Evolutionary conservation across 2,113 vertebrate genomes (phyloP).

Genomic region (Crypturellus undulatus): DNA sequence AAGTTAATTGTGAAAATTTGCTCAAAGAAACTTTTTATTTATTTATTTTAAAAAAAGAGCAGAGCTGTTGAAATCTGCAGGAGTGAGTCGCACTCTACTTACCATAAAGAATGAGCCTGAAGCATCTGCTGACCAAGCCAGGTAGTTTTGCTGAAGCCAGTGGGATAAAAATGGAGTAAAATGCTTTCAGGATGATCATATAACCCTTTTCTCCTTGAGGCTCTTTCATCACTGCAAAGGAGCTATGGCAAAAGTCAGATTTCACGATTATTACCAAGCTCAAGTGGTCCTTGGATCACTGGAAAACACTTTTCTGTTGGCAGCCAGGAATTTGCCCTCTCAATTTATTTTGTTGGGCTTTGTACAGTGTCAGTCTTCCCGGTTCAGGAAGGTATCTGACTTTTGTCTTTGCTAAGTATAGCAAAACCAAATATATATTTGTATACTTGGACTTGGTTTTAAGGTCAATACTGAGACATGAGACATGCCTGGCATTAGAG

Average conservation of each 20-base stretch:
- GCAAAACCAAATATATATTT: neutral
- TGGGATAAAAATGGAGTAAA: neutral
- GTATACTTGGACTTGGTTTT: neutral
- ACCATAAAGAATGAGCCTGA: neutral
- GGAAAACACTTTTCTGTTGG: neutral
- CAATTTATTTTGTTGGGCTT: neutral
- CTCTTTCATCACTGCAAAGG: neutral
- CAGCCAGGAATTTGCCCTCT: neutral
- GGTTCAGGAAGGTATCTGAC: neutral
- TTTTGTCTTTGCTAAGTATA: neutral
- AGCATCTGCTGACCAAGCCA: neutral
- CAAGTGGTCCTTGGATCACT: neutral
- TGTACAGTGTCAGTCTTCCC: too few relatives aligned
- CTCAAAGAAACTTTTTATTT: neutral
- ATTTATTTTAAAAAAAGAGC: too few relatives aligned
- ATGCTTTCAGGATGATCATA: neutral
- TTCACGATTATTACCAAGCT: too few relatives aligned
- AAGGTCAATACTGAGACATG: too few relatives aligned
- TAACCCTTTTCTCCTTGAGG: neutral
- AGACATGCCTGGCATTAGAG: too few relatives aligned
- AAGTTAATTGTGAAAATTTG: neutral
- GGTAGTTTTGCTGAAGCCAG: neutral
- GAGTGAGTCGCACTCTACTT: accelerated
- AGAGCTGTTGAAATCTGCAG: neutral
- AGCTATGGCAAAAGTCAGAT: too few relatives aligned